These are phyloP conservation scores for Lacerta bilineata DNA, from an alignment of 2,797 vertebrate species.

Conservation along the genomic window DNA sequence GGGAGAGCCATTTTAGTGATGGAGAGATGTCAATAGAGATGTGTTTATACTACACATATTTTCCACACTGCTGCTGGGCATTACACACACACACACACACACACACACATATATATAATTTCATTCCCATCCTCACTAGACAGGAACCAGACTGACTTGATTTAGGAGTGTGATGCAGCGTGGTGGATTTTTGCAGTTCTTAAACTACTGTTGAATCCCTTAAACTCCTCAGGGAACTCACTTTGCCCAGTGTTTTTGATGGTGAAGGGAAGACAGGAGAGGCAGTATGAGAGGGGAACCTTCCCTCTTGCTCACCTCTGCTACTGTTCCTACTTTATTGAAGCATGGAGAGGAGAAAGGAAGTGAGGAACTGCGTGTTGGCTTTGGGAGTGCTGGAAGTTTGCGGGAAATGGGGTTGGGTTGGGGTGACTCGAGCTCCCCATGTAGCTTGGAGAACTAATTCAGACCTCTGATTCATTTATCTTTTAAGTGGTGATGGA, in stretches of 20 bases:
- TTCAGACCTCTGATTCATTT: not conserved
- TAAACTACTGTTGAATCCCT: not conserved
- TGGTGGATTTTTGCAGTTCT: not conserved
- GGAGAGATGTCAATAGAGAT: not conserved
- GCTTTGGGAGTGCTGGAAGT: too few relatives aligned
- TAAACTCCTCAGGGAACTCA: not conserved
- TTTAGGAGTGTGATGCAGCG: not conserved
- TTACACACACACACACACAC: too few relatives aligned
- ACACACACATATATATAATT: too few relatives aligned
- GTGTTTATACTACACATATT: not conserved
- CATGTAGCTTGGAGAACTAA: not conserved
- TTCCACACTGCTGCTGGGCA: not conserved
- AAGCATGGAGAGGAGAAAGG: too few relatives aligned
- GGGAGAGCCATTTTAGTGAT: not conserved
- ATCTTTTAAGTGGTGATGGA: too few relatives aligned
- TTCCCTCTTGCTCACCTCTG: not conserved
- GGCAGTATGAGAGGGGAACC: not conserved
- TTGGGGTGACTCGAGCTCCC: too few relatives aligned
- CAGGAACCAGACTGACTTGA: not conserved
- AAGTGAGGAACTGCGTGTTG: too few relatives aligned
- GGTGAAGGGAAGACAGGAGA: too few relatives aligned
- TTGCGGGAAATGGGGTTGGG: not conserved
- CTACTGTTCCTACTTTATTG: not conserved
- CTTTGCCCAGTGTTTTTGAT: not conserved
- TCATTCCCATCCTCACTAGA: not conserved